Conservation (phyloP, 2,888 invertebrate genomes). For the Acrobasis repandana region DNA sequence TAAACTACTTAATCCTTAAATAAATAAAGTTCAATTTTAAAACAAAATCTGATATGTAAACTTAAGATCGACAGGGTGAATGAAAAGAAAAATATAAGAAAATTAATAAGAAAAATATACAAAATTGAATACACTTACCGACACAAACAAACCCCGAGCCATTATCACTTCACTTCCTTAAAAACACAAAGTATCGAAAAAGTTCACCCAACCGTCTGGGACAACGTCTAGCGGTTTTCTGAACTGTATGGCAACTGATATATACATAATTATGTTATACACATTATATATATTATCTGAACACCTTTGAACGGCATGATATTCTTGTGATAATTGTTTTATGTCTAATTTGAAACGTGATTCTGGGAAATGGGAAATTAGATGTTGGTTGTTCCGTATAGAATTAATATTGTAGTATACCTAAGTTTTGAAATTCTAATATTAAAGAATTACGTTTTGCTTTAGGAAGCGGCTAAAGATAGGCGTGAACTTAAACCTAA, state of each 20-base stretch:
- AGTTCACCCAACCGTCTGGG: background rate
- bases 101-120: background rate
- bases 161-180: conserved; percentile 20
- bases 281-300: background rate
- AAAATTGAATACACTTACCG: conserved; percentile 6
- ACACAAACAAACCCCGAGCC: background rate
- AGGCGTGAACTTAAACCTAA: no score
- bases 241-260: conserved; percentile 1
- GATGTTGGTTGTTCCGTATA: background rate
- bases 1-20: no score
- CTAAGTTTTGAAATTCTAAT: no score
- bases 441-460: no score
- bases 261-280: background rate
- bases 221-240: background rate
- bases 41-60: no score
- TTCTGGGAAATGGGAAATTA: background rate
- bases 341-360: conserved; percentile 5
- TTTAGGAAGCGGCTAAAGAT: no score
- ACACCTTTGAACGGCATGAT: conserved; percentile 17
- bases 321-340: conserved; percentile 1
- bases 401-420: no score
- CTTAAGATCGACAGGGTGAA: no score
- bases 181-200: background rate
- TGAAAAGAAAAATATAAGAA: no score
- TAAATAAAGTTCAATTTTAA: no score